Conservation (phyloP, 2,797 vertebrate genomes). For the Paratrypauchen microcephalus region DNA sequence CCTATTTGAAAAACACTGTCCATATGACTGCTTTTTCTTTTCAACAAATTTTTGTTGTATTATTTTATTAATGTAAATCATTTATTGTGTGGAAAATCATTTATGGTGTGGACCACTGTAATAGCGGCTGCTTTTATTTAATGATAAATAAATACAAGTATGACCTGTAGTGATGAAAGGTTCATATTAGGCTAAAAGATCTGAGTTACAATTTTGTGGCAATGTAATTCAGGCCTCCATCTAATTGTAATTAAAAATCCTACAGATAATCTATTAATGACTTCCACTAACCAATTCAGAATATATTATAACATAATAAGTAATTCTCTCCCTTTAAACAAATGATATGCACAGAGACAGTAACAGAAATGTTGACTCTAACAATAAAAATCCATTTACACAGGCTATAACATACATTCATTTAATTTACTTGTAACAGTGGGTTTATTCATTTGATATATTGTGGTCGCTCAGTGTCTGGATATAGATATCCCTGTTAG, state of each 20-base stretch:
- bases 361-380: neutral
- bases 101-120: neutral
- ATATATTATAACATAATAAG: neutral
- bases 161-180: neutral
- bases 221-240: neutral
- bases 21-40: no score
- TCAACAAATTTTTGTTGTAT: neutral
- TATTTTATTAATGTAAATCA: neutral
- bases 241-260: neutral
- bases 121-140: neutral
- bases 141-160: neutral
- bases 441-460: neutral
- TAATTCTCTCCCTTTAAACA: constrained; percentile 1
- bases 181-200: neutral
- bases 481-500: neutral
- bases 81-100: neutral
- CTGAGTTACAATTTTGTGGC: neutral
- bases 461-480: neutral
- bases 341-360: neutral
- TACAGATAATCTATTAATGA: neutral
- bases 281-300: neutral
- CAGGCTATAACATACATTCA: neutral
- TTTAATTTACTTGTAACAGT: neutral
- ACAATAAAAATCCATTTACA: neutral
- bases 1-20: no score